phyloP scores from a whole-genome alignment of 2,113 vertebrate species.

The Brachypodius melanocephalos region DNA sequence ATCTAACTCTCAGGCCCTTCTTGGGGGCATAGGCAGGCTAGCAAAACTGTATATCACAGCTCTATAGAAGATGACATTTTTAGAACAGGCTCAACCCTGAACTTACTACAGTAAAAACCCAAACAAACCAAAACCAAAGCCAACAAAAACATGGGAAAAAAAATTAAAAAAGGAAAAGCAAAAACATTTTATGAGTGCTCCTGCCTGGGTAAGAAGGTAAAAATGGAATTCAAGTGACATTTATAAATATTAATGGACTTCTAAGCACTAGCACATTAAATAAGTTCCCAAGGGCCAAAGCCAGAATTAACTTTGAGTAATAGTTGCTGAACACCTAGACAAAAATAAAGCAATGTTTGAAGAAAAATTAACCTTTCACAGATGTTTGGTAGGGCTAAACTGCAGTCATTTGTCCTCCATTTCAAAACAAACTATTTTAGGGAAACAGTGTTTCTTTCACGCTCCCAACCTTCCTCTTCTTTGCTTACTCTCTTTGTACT shows the following conservation, averaged over 20 bases:
- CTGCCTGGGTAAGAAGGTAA: neutral
- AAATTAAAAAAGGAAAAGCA: neutral
- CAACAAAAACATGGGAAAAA: neutral
- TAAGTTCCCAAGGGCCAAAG: neutral
- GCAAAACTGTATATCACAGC: neutral
- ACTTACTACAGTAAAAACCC: neutral
- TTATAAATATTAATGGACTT: conserved; percentile 9
- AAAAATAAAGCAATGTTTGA: conserved; percentile 2
- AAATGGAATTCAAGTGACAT: neutral
- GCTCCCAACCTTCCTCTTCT: neutral
- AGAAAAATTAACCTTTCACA: neutral
- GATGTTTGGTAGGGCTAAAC: neutral
- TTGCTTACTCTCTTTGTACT: neutral
- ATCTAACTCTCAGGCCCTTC: neutral
- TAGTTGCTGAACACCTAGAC: neutral
- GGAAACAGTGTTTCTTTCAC: neutral
- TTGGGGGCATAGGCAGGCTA: neutral
- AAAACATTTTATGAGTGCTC: neutral
- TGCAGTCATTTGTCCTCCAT: neutral
- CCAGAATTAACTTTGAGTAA: neutral
- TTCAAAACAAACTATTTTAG: neutral
- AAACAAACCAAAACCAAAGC: neutral
- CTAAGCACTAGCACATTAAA: neutral
- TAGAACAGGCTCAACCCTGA: conserved; percentile 12
- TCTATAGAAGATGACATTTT: conserved; percentile 33